Base-by-base conservation (phyloP, 2,113 vertebrate genomes). In the Vidua chalybeata region DNA sequence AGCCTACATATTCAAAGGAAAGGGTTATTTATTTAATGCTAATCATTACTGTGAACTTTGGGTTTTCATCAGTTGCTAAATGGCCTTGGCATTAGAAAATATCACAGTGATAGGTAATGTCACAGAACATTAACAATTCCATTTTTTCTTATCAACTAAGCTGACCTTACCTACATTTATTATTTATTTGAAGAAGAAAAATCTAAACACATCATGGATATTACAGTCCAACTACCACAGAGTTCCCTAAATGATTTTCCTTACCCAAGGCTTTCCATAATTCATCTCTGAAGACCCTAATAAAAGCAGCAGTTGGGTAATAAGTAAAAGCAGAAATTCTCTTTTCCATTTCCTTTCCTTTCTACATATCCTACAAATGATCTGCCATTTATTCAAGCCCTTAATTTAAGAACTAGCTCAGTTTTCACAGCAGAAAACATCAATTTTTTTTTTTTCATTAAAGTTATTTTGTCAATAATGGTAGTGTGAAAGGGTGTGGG, bases 31-130 rank as follows among this genome's bases (percentile, higher is more conserved):
- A 85, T 71, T 80, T 90, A 80, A 91, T 92, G 62, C 54, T 82
- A 61, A 94, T 72, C 48, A 41, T 93, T 85, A 55, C 55, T 52
- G 66, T 93, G 78, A 90, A 80, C 85, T 91, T 97, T 89, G 74
- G 15, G 26, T 74, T 94, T 91, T 76, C 80, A 85, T 96, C 83
- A 77, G 16, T 27, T 92, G 16, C 43, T 85, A 88, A 73, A 73
- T 80, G 78, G 93, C 68, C 52, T 81, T 86, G 75, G 76, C 74
- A 73, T 89, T 92, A 89, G 54, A 81, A 97, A 92, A 93, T 91
- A 94, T 58, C 78, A 94, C 68, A 72, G 71, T 39, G 73, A 78
- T 88, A 81, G 56, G 21, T 81, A 88, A 86, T 78, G 87, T 64
- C 86, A 90, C 91, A 90, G 69, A 84, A 59, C 87, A 94, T 94